Percentiles rank a stretch among this genome's conserved stretches.
Conservation (phyloP, 2,797 vertebrate species). For the Emys orbicularis region DNA sequence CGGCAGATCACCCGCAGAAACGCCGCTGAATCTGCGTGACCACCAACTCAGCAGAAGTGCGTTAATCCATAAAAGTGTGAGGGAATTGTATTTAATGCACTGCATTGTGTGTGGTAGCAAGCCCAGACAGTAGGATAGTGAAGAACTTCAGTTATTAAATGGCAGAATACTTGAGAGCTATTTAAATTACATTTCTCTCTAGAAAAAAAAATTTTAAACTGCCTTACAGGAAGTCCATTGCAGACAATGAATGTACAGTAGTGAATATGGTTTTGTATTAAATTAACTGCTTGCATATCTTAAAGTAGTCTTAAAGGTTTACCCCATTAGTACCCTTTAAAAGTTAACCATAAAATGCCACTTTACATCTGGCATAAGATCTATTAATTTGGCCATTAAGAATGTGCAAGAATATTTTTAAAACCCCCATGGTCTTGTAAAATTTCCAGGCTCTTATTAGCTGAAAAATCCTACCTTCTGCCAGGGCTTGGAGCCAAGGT, state of each 20-base stretch:
- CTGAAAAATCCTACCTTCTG: slow-evolving; percentile 70
- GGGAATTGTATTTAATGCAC: slow-evolving; percentile 38
- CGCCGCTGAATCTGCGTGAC: no score
- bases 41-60: neutral
- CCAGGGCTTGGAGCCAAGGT: slow-evolving; percentile 64
- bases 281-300: slow-evolving; percentile 53
- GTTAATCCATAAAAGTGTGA: neutral
- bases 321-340: slow-evolving; percentile 48
- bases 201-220: neutral
- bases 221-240: slow-evolving; percentile 29
- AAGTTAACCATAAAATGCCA: slow-evolving; percentile 68
- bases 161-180: slow-evolving; percentile 20
- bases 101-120: slow-evolving; percentile 24
- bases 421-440: slow-evolving; percentile 70
- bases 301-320: slow-evolving; percentile 69
- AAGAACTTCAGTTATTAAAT: slow-evolving; percentile 47
- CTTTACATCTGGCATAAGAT: slow-evolving; percentile 64
- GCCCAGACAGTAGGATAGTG: neutral
- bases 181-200: slow-evolving; percentile 39
- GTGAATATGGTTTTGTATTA: slow-evolving; percentile 11
- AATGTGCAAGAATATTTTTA: slow-evolving; percentile 75
- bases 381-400: slow-evolving; percentile 63
- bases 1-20: no score
- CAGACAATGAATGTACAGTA: slow-evolving; percentile 2
- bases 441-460: slow-evolving; percentile 71